Percentiles rank a stretch among this genome's conserved stretches.
Conservation (phyloP, 2,113 vertebrate species). For the Pelodiscus sinensis region DNA sequence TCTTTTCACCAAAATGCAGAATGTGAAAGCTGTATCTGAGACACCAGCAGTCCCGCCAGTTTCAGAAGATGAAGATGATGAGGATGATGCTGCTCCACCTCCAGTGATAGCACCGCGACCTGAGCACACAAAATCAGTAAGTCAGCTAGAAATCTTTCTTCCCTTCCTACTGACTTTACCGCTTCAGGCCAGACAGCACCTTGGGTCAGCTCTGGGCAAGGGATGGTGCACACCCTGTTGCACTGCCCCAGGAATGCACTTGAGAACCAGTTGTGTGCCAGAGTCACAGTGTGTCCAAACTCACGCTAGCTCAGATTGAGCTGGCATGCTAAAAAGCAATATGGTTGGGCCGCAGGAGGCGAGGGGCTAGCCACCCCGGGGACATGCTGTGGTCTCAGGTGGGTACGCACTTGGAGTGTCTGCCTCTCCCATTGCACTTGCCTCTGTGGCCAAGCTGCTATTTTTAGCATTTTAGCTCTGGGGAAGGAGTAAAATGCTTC, state of each 20-base stretch:
- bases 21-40: constrained; percentile 90
- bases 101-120: constrained; percentile 93
- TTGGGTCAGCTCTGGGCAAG: neutral
- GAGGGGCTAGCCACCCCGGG: neutral
- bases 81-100: constrained; percentile 90
- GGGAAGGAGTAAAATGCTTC: neutral
- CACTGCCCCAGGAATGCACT: neutral
- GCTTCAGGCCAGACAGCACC: neutral
- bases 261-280: neutral
- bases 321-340: neutral
- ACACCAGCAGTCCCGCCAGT: constrained; percentile 89
- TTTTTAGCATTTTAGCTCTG: neutral
- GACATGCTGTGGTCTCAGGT: neutral
- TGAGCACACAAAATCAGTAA: constrained; percentile 97
- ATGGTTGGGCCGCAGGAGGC: neutral
- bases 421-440: neutral
- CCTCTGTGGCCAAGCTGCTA: neutral
- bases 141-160: constrained; percentile 38
- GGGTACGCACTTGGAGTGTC: neutral
- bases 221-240: neutral
- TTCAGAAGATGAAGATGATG: constrained; percentile 92
- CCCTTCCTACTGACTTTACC: neutral
- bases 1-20: constrained; percentile 70
- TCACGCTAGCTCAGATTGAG: neutral
- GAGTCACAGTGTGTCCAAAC: neutral